These are phyloP conservation scores for Sylvietta virens DNA, from an alignment of 2,113 vertebrate genomes.

Conservation along the genomic window DNA sequence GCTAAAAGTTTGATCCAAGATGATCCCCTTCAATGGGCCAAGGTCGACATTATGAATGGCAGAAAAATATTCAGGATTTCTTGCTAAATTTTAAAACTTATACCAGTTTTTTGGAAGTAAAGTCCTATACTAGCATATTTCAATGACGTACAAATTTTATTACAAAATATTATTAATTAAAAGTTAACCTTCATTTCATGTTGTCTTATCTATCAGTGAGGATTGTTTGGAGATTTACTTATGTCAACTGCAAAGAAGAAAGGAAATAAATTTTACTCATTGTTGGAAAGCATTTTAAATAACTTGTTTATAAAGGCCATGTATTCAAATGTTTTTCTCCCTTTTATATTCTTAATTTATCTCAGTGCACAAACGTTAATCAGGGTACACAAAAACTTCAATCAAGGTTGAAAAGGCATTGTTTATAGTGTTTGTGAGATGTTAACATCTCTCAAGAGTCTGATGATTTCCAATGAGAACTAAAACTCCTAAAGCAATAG, in stretches of 20 bases:
- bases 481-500: slow-evolving; percentile 3
- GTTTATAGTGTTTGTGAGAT: neutral
- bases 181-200: neutral
- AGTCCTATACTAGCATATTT: neutral
- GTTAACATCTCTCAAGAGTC: slow-evolving; percentile 9
- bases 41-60: neutral
- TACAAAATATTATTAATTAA: neutral
- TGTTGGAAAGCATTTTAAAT: slow-evolving; percentile 9
- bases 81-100: neutral
- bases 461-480: slow-evolving; percentile 46
- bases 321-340: neutral
- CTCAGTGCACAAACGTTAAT: slow-evolving; percentile 30
- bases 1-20: neutral
- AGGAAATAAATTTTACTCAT: neutral
- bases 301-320: neutral
- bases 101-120: neutral
- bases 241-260: neutral
- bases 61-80: neutral
- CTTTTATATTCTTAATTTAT: slow-evolving; percentile 25
- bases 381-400: slow-evolving; percentile 31
- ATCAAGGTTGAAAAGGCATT: slow-evolving; percentile 17
- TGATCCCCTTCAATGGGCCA: neutral
- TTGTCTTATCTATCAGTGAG: neutral
- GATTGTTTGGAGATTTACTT: neutral
- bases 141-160: neutral